Evolutionary conservation across 2,888 invertebrate genomes (phyloP).

Genomic region (Tipula vernalis): DNA sequence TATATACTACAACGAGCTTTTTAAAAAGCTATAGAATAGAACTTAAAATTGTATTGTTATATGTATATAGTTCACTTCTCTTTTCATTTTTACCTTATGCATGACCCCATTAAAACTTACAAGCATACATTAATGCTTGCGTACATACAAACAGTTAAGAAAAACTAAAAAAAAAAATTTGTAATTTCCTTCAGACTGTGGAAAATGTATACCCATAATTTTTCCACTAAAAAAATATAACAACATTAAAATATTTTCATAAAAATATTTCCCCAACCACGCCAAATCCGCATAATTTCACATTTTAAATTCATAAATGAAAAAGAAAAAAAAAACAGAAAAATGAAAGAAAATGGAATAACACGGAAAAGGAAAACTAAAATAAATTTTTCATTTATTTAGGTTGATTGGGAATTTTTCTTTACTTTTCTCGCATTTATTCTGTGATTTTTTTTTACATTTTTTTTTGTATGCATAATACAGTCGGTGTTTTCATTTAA

Average conservation of each 20-base stretch:
- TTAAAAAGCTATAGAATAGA: not conserved
- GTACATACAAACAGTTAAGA: not conserved
- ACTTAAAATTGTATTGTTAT: not conserved
- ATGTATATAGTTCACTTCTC: not conserved
- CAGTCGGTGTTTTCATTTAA: not conserved
- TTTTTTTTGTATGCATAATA: not conserved
- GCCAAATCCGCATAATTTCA: not conserved
- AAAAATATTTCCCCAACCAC: not conserved
- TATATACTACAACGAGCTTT: not conserved
- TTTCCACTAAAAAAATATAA: not conserved
- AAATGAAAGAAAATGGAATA: not conserved
- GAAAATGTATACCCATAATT: not conserved
- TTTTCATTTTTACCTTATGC: not conserved
- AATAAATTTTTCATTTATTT: slow-evolving; percentile 4
- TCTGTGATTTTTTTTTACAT: not conserved
- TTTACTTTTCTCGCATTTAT: not conserved
- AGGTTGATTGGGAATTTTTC: not conserved
- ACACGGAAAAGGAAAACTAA: not conserved
- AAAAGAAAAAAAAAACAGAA: not conserved
- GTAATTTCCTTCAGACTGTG: not conserved
- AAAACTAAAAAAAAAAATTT: not conserved
- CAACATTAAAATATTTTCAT: not conserved
- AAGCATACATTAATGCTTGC: not conserved
- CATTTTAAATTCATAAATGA: not conserved
- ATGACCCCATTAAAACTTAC: not conserved